Percentiles rank a stretch among this genome's conserved stretches.
These are phyloP conservation scores for Drosophila sulfurigaster DNA, from an alignment of 1,140 invertebrate genomes.

Conservation along the genomic window DNA sequence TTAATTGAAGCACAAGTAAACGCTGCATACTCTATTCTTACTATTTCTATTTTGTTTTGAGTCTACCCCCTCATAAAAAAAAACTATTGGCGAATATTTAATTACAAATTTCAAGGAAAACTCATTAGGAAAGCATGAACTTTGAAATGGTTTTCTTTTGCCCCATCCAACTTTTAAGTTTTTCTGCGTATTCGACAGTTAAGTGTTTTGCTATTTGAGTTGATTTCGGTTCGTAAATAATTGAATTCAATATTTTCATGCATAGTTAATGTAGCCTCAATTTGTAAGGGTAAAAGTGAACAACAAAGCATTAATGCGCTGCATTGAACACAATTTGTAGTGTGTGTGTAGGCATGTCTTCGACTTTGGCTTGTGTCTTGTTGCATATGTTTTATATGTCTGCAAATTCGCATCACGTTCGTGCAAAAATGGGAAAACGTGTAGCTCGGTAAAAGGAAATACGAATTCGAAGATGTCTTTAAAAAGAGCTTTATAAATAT, in stretches of 20 bases:
- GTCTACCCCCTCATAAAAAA: not conserved
- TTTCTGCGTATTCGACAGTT: not conserved
- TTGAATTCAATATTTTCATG: not conserved
- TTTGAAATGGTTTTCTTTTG: not conserved
- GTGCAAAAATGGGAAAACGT: slow-evolving; percentile 68
- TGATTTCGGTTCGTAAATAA: not conserved
- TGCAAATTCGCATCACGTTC: slow-evolving; percentile 75
- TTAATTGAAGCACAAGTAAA: not conserved
- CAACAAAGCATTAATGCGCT: slow-evolving; percentile 58
- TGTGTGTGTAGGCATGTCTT: slow-evolving; percentile 18
- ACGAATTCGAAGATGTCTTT: slow-evolving; percentile 75
- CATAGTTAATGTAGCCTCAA: slow-evolving; percentile 4
- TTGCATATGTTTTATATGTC: slow-evolving; percentile 60
- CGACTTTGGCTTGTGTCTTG: slow-evolving; percentile 24
- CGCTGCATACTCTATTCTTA: not conserved
- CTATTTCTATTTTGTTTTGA: not conserved
- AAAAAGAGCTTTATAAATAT: slow-evolving; percentile 73
- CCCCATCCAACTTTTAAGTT: not conserved
- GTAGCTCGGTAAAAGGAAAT: slow-evolving; percentile 69
- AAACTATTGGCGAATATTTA: not conserved
- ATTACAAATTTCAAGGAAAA: not conserved
- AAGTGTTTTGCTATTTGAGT: not conserved
- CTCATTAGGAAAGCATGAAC: not conserved
- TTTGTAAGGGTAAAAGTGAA: slow-evolving; percentile 14
- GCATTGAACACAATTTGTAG: slow-evolving; percentile 46